Evolutionary conservation across 2,113 vertebrate species (phyloP).

Genomic region (Hemiscyllium ocellatum): DNA sequence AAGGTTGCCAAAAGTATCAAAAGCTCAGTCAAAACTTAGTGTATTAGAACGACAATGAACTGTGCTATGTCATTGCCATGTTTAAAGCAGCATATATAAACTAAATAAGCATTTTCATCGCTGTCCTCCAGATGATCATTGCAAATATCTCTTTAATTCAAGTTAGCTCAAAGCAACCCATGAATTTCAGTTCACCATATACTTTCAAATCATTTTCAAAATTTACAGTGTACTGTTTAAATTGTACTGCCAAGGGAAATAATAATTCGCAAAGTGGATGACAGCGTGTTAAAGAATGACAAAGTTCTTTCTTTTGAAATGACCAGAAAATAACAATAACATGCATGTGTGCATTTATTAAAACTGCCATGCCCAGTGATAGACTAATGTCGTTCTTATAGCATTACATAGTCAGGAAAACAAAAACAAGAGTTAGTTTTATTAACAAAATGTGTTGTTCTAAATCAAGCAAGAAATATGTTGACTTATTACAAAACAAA

Average conservation of each 20-base stretch:
- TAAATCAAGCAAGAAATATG: neutral
- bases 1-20: neutral
- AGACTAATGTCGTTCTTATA: neutral
- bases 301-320: slow-evolving; percentile 48
- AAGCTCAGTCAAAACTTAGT: neutral
- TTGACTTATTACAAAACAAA: slow-evolving; percentile 6
- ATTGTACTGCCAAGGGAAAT: slow-evolving; percentile 49
- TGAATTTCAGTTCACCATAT: slow-evolving; percentile 49
- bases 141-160: slow-evolving; percentile 39
- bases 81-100: neutral
- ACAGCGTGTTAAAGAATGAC: slow-evolving; percentile 49
- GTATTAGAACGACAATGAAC: neutral
- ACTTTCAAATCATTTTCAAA: slow-evolving; percentile 51
- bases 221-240: slow-evolving; percentile 48
- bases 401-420: too few species aligned
- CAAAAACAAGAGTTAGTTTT: neutral
- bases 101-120: neutral
- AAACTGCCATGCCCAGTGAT: neutral
- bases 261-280: slow-evolving; percentile 55
- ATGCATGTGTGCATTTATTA: slow-evolving; percentile 42
- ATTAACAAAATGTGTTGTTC: neutral
- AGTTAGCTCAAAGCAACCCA: slow-evolving; percentile 45
- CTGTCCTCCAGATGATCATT: neutral
- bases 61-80: neutral
- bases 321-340: slow-evolving; percentile 43